Evolutionary conservation across 2,797 vertebrate genomes (phyloP), one percentile per base, ranked within the genome.

Genomic region (Neosilurus hyrtlii): DNA sequence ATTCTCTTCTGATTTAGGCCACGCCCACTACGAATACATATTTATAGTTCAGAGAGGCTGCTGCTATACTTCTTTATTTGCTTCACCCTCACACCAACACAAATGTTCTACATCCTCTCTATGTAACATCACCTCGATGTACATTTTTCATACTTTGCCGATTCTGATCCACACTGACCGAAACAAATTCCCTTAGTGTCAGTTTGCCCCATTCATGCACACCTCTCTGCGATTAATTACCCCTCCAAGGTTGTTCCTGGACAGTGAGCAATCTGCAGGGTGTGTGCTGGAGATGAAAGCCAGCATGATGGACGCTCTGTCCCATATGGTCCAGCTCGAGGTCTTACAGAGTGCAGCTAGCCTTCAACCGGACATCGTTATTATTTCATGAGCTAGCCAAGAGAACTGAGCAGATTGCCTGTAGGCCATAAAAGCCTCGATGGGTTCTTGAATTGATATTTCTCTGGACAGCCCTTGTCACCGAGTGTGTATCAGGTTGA

Each of bases 391-490:
- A 86, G 81, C 57, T 43, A 61, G 61, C 52, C 16, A 30, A 74
- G 72, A 75, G 70, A 85, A 79, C 83, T 15, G 66, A 85, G 84
- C 74, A 86, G 84, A 86, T 88, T 87, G 82, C 76, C 87, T 54
- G 62, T 51, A 61, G 72, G 61, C 51, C 26, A 65, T 10, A 73
- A 73, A 72, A 26, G 14, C 49, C n/a, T 18, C 59, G 9, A 52
- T 20, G 61, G 43, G 43, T 78, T 52, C 15, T 30, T 51, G 75
- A 62, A 49, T 49, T 26, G 56, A 77, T 49, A 63, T 15, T 51
- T 78, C n/a, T 51, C 61, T 52, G 22, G n/a, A 24, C 14, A 61
- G 57, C 20, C 20, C 18, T 61, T 7, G 26, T 35, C 11, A 76
- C 7, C 6, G 15, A 78, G 43, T 11, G 26, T 62, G 14, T 9